Evolutionary conservation across 2,888 invertebrate species (phyloP), one percentile per base, ranked within the genome.

Genomic region (Norana najaformis): DNA sequence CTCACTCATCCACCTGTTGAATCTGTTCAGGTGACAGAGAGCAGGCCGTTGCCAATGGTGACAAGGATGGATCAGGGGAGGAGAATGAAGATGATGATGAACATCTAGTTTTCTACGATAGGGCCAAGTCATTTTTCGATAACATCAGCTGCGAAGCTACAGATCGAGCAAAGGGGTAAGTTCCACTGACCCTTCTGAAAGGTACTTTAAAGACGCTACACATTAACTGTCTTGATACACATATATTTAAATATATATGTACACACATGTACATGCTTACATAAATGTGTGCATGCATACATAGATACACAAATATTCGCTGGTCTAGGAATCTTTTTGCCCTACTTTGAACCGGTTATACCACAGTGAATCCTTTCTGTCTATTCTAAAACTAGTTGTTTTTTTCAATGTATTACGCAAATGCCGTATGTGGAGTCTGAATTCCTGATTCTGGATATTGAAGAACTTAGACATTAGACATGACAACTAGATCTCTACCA

Each of bases 81-180:
- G 90, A 89, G 85, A 91, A 89, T 88, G 92, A 91, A 39, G 93
- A 93, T 35, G 95, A 95, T 90, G 93, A 93, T 6, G 91, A 91
- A 92, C 96, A 96, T 85, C 35, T 18, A 18, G 20, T 85, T 91
- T 97, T 96, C 94, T 99, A 99, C 94, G 98, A 99, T 95, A 99
- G 98, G 96, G 96, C 96, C 93, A 98, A 98, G 95, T 99, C 99
- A 92, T 99, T 99, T 96, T 99, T 99, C 95, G 99, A 99, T 95
- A 98, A 97, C 95, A 99, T 99, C 90, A 99, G 98, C 93, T 99
- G 99, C 95, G 99, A 99, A 95, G 98, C 99, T 91, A 97, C 98
- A 83, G 98, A 98, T 95, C 96, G 37, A 35, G 85, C 85, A 11
- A 85, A 85, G 37, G 85, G 85, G 85, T 85, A 37, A 14, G 37